Base-by-base conservation (phyloP, 2,113 vertebrate genomes). In the Corythornis cristatus region DNA sequence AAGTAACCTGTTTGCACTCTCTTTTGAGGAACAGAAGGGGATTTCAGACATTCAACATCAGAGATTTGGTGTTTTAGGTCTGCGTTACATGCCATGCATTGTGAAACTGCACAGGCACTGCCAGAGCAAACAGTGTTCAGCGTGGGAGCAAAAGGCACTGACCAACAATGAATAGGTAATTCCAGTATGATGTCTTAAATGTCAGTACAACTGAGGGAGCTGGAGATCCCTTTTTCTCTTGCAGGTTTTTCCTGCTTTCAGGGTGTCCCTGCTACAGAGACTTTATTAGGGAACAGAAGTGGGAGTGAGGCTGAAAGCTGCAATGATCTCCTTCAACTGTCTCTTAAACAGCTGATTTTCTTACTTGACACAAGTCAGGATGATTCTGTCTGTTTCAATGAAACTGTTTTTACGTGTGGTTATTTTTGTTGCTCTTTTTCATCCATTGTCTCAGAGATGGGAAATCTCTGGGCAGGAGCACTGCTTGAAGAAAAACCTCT, bases 361-460 rank as follows among this genome's bases (percentile, higher is more conserved):
- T 83, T n/a, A 15, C 65, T 54, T 77, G 67, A 31, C 46, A 70
- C 74, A 85, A 83, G 80, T 4, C 75, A 45, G 62, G 43, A 33
- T 92, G 48, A 28, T 74, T 70, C 3, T 58, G 64, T 35, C 80
- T 79, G 75, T 95, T 85, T 66, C 71, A 70, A 25, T n/a, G 42
- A 20, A 76, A 29, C 26, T 60, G 75, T 65, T 65, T 83, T 81
- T 10, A 7, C 18, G 12, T 33, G 1, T 70, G 37, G 66, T 91
- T 86, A 71, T 93, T 94, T 93, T 85, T 75, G 65, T 89, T 78
- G 33, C 48, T 96, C 53, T 75, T 94, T 86, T 67, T 54, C 84
- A 84, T 48, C 80, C 53, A 57, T 95, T 94, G 64, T 91, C 53
- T 80, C 64, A 8, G 57, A 46, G 78, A 80, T 60, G 89, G 82